Base-by-base conservation (phyloP, 2,888 invertebrate species). In the Scaptomyza cyrtandrae region DNA sequence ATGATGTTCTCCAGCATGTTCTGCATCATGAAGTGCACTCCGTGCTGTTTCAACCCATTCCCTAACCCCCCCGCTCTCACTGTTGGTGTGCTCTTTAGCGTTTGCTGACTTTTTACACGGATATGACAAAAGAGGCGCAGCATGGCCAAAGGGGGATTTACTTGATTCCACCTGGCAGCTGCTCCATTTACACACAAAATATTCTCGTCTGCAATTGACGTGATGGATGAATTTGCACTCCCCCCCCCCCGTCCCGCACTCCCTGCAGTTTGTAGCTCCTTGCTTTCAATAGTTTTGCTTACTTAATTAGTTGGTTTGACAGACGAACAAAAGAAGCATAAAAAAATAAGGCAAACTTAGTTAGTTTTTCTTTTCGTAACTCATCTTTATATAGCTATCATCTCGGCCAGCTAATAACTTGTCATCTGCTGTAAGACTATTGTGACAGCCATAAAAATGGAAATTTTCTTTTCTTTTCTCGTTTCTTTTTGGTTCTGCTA, bases 101-200 rank as follows among this genome's bases (percentile, higher is more conserved):
- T 85, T 87, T 85, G 87, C 85, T 86, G 87, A 85, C 87, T 78
- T 80, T 41, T 72, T 78, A 60, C 66, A 65, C 67, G 27, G 37
- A 58, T 19, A 19, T 71, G 66, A 67, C 59, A 61, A 60, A 41
- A 10, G 41, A 53, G 73, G n/a, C 31, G 31, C 49, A 13, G 6
- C 59, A 33, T 45, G 53, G 56, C 41, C 56, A 45, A 37, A 16
- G 49, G 63, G 71, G 63, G 0, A 2, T 60, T 55, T 63, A 63
- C 57, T 49, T 65, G 56, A 24, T 62, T 56, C 53, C 56, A 43
- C 39, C 41, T 56, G 57, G 65, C 75, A 71, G 78, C 77, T 78
- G 77, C 60, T 78, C 78, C 75, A 78, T 69, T 78, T 78, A 57
- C 68, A 71, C 64, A 73, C 11, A 11, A 35, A 37, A 61, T 11